Evolutionary conservation across 2,888 invertebrate genomes (phyloP).

Genomic region (Conomelus anceps): DNA sequence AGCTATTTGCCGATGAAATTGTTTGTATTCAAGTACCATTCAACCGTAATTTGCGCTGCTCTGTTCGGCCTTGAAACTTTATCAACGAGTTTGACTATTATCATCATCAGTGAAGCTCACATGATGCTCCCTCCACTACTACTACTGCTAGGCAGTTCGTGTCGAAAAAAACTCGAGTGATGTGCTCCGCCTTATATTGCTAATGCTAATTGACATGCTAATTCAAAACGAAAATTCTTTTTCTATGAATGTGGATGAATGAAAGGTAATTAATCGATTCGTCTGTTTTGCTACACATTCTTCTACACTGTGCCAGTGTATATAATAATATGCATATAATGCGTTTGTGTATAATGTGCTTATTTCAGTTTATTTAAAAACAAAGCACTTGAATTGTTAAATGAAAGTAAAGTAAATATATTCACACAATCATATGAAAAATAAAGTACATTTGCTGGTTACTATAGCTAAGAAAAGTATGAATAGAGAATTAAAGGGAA

Average conservation of each 20-base stretch:
- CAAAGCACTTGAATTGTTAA: too few species aligned
- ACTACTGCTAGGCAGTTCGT: neutral
- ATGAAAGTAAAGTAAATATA: too few species aligned
- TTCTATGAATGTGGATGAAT: neutral
- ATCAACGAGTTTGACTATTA: neutral
- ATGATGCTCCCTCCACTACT: neutral
- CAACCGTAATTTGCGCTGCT: neutral
- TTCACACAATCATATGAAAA: too few species aligned
- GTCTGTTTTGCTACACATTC: too few species aligned
- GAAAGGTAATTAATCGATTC: too few species aligned
- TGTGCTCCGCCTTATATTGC: neutral
- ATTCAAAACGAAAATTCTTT: neutral
- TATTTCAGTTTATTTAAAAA: too few species aligned
- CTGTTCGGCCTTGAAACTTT: neutral
- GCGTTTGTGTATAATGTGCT: too few species aligned
- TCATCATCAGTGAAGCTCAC: neutral
- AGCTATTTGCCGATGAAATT: neutral
- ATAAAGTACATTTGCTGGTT: too few species aligned
- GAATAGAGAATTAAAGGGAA: too few species aligned
- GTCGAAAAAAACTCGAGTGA: neutral
- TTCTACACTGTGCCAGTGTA: too few species aligned
- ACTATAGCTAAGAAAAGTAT: too few species aligned
- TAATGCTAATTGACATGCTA: neutral
- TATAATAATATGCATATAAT: too few species aligned
- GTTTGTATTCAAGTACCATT: neutral